Percentiles rank a stretch among this genome's conserved stretches.
Conservation (phyloP, 2,113 vertebrate species). For the Leuciscus idus region DNA sequence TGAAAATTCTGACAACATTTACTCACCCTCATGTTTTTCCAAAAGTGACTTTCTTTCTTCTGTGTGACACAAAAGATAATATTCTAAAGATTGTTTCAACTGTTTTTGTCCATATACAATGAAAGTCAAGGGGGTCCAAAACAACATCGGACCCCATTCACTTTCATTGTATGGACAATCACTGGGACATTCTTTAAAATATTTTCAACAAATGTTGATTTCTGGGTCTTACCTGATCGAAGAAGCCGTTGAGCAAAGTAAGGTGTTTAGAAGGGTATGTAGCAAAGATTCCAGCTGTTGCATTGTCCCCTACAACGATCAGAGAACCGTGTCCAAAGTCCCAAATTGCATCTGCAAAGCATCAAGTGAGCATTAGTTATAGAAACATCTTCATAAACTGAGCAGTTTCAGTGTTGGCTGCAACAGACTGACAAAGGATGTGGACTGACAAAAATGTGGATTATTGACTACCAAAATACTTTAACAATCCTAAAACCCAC, state of each 20-base stretch:
- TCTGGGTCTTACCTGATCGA: slow-evolving; percentile 80
- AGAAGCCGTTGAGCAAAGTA: slow-evolving; percentile 83
- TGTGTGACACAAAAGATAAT: not conserved
- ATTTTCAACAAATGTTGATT: not conserved
- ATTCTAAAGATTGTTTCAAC: not conserved
- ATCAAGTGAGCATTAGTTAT: not conserved
- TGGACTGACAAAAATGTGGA: not conserved
- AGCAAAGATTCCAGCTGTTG: slow-evolving; percentile 87
- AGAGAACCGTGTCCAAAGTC: slow-evolving; percentile 73
- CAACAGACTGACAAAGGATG: not conserved
- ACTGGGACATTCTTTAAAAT: not conserved
- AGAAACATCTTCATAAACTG: not conserved
- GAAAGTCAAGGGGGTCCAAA: not conserved
- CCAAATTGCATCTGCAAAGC: slow-evolving; percentile 80
- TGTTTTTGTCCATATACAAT: slow-evolving; percentile 9
- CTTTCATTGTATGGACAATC: not conserved
- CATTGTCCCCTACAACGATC: slow-evolving; percentile 75
- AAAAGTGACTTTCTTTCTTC: not conserved
- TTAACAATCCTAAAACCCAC: slow-evolving; percentile 68
- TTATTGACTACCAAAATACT: not conserved
- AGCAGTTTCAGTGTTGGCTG: slow-evolving; percentile 5
- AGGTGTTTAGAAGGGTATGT: slow-evolving; percentile 86
- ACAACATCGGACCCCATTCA: not conserved
- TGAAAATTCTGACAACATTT: not conserved
- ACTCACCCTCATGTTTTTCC: not conserved